Percentiles rank a stretch among this genome's conserved stretches.
These are phyloP conservation scores for Chrysomela aeneicollis DNA, from an alignment of 2,888 invertebrate genomes.

Conservation along the genomic window DNA sequence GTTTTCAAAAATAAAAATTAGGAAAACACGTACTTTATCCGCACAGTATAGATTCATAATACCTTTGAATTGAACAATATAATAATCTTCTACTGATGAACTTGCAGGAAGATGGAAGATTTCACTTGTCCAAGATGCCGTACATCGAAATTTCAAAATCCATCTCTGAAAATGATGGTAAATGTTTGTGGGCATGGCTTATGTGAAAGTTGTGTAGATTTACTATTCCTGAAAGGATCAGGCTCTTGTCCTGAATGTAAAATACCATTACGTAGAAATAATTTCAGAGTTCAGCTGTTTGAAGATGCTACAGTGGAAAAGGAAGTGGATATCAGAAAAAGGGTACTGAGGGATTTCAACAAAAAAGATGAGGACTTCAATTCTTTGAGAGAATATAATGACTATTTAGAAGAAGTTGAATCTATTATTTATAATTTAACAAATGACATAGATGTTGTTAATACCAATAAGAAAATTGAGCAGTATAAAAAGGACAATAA, in stretches of 20 bases:
- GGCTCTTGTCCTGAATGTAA: constrained; percentile 95
- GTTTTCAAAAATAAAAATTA: too few relatives aligned
- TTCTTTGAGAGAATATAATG: constrained; percentile 85
- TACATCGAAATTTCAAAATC: constrained; percentile 96
- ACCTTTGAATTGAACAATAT: too few relatives aligned
- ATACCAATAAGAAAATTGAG: constrained; percentile 89
- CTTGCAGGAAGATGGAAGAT: constrained; percentile 79
- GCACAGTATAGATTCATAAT: too few relatives aligned
- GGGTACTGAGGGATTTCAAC: constrained; percentile 89
- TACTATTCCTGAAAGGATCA: constrained; percentile 95
- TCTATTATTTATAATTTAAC: constrained; percentile 89
- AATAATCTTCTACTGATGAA: too few relatives aligned
- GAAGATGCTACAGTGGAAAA: constrained; percentile 97
- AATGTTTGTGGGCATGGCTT: constrained; percentile 98
- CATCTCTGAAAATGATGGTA: constrained; percentile 95
- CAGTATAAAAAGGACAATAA: constrained; percentile 91
- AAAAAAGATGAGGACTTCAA: constrained; percentile 95
- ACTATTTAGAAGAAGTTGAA: constrained; percentile 96
- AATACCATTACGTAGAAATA: constrained; percentile 84
- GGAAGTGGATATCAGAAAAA: constrained; percentile 93
- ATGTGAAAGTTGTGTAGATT: constrained; percentile 97
- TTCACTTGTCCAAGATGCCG: constrained; percentile 95
- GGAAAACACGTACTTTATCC: too few relatives aligned
- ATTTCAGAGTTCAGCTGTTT: constrained; percentile 93
- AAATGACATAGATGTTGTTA: constrained; percentile 87